These are phyloP conservation scores for Nebria salina DNA, from an alignment of 2,888 invertebrate genomes.

Conservation along the genomic window DNA sequence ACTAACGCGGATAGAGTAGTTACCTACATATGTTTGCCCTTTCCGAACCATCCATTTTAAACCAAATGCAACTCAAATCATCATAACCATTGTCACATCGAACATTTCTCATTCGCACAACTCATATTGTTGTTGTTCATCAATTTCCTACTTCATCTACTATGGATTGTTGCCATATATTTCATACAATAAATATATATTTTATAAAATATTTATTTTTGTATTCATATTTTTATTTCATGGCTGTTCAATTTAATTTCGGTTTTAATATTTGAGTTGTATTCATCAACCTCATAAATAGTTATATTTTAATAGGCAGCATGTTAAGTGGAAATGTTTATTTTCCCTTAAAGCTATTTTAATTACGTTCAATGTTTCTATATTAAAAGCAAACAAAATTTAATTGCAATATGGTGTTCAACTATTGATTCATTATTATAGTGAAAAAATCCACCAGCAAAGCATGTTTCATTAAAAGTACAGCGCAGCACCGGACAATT, in stretches of 20 bases:
- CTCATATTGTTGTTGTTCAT: no score
- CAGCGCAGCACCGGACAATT: neutral
- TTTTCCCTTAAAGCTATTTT: conserved; percentile 34
- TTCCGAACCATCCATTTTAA: neutral
- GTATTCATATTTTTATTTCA: no score
- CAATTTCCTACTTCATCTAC: no score
- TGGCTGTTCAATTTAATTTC: neutral
- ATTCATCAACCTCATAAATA: neutral
- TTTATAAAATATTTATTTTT: no score
- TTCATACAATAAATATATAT: no score
- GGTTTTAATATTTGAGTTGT: neutral
- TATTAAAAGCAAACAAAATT: conserved; percentile 42
- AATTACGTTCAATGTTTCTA: conserved; percentile 30
- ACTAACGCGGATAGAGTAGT: neutral
- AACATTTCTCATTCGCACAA: no score
- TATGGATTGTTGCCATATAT: no score
- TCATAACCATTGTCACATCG: neutral
- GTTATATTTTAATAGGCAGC: neutral
- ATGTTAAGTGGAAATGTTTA: conserved; percentile 21
- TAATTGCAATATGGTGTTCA: conserved; percentile 43
- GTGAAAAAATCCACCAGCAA: conserved; percentile 13
- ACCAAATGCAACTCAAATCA: neutral
- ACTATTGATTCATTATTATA: conserved; percentile 40
- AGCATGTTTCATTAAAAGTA: neutral
- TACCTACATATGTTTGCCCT: neutral